Percentiles rank a stretch among this genome's conserved stretches.
These are phyloP conservation scores for Campaea margaritaria DNA, from an alignment of 2,888 invertebrate genomes.

Conservation along the genomic window DNA sequence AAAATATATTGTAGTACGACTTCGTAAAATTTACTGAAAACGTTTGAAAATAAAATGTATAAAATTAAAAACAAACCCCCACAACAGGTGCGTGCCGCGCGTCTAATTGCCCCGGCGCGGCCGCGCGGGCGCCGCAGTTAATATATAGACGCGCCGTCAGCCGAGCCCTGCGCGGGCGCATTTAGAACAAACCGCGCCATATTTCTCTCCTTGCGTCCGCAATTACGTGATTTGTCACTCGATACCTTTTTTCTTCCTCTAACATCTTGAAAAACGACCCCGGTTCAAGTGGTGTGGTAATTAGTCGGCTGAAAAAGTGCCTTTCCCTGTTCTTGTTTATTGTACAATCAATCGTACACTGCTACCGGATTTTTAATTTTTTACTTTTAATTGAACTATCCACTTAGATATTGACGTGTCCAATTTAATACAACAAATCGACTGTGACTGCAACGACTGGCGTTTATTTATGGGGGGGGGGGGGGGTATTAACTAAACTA, in stretches of 20 bases:
- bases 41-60: slow-evolving; percentile 15
- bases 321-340: slow-evolving; percentile 68
- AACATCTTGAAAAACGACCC: slow-evolving; percentile 74
- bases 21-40: not conserved
- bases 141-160: slow-evolving; percentile 67
- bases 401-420: slow-evolving; percentile 31
- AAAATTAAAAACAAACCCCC: slow-evolving; percentile 44
- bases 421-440: slow-evolving; percentile 6
- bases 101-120: slow-evolving; percentile 60
- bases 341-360: slow-evolving; percentile 60
- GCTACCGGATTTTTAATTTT: slow-evolving; percentile 55
- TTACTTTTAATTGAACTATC: slow-evolving; percentile 40
- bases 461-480: too few species aligned
- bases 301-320: slow-evolving; percentile 79
- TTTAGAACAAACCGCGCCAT: slow-evolving; percentile 81
- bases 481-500: too few species aligned
- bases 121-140: slow-evolving; percentile 55
- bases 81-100: slow-evolving; percentile 55
- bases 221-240: slow-evolving; percentile 85
- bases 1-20: too few species aligned
- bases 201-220: slow-evolving; percentile 81
- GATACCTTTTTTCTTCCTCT: slow-evolving; percentile 62
- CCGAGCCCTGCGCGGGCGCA: slow-evolving; percentile 67
- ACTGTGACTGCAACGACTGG: not conserved
- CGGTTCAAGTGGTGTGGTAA: slow-evolving; percentile 72